These are phyloP conservation scores for Axinella damicornis DNA, from an alignment of 37 sponge, comb jelly and placozoan species.

Conservation along the genomic window DNA sequence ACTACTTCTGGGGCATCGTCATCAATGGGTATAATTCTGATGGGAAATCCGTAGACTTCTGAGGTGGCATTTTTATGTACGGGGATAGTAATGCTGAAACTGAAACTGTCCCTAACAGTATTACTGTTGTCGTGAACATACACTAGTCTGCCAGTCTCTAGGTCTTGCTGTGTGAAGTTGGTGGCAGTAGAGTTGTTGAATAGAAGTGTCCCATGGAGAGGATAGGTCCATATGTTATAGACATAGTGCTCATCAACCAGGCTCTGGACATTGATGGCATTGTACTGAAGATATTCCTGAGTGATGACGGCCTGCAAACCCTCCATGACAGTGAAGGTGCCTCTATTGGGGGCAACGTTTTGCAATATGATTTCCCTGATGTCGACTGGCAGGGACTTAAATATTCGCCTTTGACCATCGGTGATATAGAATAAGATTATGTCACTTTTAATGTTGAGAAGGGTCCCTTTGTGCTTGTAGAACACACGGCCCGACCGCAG, in stretches of 20 bases:
- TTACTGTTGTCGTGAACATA: constrained; percentile 55
- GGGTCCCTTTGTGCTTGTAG: constrained; percentile 4
- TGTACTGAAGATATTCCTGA: constrained; percentile 6
- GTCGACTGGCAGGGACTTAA: too few relatives aligned
- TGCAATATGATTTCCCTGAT: constrained; percentile 9
- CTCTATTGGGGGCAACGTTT: background rate
- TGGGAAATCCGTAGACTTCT: background rate
- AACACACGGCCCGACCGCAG: constrained; percentile 21
- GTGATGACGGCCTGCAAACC: constrained; percentile 38
- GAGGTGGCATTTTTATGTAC: background rate
- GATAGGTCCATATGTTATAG: constrained; percentile 17
- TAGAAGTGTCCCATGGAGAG: constrained; percentile 35
- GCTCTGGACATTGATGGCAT: constrained; percentile 12
- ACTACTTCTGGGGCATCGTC: constrained; percentile 75
- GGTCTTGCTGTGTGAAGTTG: constrained; percentile 35
- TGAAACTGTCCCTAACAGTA: constrained; percentile 33
- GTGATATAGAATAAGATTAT: background rate
- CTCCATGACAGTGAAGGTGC: constrained; percentile 22
- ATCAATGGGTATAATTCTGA: constrained; percentile 45
- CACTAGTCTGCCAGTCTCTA: constrained; percentile 7
- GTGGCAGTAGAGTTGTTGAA: background rate
- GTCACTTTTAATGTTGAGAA: background rate
- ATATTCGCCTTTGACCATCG: background rate
- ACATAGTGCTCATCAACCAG: constrained; percentile 11
- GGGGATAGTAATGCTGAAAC: constrained; percentile 16